Base-by-base conservation (phyloP, 2,113 vertebrate species). In the Mesoclemmys tuberculata region DNA sequence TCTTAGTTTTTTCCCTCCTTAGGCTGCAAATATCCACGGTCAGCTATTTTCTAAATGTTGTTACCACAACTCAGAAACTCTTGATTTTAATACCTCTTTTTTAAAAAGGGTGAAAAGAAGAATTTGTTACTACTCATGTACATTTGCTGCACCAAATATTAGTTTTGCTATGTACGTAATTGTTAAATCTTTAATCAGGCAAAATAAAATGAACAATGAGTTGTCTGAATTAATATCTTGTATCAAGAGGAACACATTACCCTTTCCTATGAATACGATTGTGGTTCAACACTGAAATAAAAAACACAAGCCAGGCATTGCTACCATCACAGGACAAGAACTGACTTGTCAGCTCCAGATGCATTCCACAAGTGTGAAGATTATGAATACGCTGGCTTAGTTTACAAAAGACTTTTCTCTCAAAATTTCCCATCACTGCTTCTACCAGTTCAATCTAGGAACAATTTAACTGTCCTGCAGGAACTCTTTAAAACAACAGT, bases 1-100 rank as follows among this genome's bases (percentile, higher is more conserved):
- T 61, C 64, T 54, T 88, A 49, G 7, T 0, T 8, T 81, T 1
- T 52, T 48, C 56, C 46, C 44, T 79, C 84, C 6, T 41, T 0
- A 35, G 38, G 64, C 38, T 16, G 64, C 0, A 11, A 38, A 68
- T 49, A 44, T 68, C 46, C 0, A 0, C 12, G 8, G 9, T 4
- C 5, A 49, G 8, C 2, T 44, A 11, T 2, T 0, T 35, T 27
- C 5, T 38, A 26, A 22, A 27, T 68, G 46, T 61, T 26, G 68
- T 6, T 68, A 77, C 9, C 31, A 29, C 9, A 26, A n/a, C 13
- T 81, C 35, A 38, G 58, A 38, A 2, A 29, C 1, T 5, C 92
- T 12, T 31, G 58, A 22, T 46, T 6, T n/a, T 27, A 35, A 3
- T 22, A 46, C 1, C 13, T n/a, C 16, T 55, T 35, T 22, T 11